A percentile compares a stretch with the other conserved stretches of the same genome.
Conservation (phyloP, 2,113 vertebrate species). For the Silurus glanis region DNA sequence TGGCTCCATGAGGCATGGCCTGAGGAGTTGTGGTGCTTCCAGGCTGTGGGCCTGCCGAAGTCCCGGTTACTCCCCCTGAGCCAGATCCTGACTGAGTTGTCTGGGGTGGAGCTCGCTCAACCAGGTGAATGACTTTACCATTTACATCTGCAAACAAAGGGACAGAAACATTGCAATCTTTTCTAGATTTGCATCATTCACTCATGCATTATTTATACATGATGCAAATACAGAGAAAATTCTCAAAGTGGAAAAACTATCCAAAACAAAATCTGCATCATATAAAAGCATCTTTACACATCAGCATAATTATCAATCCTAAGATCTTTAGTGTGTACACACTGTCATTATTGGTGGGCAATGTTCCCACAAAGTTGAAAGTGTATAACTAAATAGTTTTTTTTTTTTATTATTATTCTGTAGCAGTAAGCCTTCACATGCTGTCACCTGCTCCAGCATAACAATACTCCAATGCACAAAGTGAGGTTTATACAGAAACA, state of each 20-base stretch:
- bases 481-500: not conserved
- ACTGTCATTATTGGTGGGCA: not conserved
- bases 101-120: constrained; percentile 88
- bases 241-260: not conserved
- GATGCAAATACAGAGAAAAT: not conserved
- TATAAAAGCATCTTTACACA: not conserved
- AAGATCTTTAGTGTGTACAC: not conserved
- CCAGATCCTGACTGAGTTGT: constrained; percentile 78
- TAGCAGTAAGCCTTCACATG: not conserved
- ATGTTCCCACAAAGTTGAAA: not conserved
- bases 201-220: not conserved
- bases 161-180: not conserved
- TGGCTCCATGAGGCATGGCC: constrained; percentile 68
- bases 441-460: not conserved
- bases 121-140: constrained; percentile 90
- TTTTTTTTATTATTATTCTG: too few species aligned
- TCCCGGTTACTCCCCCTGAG: constrained; percentile 66
- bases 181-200: not conserved
- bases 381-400: not conserved
- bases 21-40: constrained; percentile 62
- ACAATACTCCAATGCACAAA: not conserved
- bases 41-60: constrained; percentile 57
- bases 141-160: constrained; percentile 76
- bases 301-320: not conserved
- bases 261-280: not conserved